These are phyloP conservation scores for Halichoeres trimaculatus DNA, from an alignment of 2,113 vertebrate genomes.

Conservation along the genomic window DNA sequence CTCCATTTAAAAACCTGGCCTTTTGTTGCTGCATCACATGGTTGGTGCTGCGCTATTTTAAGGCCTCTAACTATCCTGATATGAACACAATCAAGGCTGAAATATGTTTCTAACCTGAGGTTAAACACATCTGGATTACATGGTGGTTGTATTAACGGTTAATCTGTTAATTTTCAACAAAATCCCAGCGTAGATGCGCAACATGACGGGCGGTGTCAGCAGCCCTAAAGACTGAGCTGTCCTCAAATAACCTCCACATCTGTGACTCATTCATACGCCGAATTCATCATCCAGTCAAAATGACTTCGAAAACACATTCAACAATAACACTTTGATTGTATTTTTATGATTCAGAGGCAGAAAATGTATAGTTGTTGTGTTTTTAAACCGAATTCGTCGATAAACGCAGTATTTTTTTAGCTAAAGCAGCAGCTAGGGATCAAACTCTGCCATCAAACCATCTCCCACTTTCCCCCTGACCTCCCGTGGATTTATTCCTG, in stretches of 20 bases:
- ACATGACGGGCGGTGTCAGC: slow-evolving; percentile 44
- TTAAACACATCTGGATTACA: rapidly evolving
- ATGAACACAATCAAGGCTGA: rapidly evolving
- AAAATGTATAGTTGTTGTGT: rapidly evolving
- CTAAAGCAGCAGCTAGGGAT: too few relatives aligned
- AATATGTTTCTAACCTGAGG: rapidly evolving
- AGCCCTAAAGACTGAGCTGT: neutral
- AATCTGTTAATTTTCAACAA: rapidly evolving
- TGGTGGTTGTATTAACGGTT: neutral
- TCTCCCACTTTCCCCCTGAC: rapidly evolving
- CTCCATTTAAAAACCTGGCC: neutral
- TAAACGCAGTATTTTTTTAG: neutral
- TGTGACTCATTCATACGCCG: neutral
- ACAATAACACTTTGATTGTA: rapidly evolving
- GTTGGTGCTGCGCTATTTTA: neutral
- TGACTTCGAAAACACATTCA: rapidly evolving
- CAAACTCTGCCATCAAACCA: rapidly evolving
- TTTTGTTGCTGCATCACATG: neutral
- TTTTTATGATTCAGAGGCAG: rapidly evolving
- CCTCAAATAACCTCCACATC: neutral
- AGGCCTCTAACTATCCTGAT: neutral
- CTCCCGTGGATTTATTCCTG: rapidly evolving
- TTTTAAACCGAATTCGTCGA: neutral
- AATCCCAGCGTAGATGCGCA: neutral
- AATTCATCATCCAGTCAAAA: neutral